Conservation (phyloP, 2,888 invertebrate species). For the Epinotia brunnichana region DNA sequence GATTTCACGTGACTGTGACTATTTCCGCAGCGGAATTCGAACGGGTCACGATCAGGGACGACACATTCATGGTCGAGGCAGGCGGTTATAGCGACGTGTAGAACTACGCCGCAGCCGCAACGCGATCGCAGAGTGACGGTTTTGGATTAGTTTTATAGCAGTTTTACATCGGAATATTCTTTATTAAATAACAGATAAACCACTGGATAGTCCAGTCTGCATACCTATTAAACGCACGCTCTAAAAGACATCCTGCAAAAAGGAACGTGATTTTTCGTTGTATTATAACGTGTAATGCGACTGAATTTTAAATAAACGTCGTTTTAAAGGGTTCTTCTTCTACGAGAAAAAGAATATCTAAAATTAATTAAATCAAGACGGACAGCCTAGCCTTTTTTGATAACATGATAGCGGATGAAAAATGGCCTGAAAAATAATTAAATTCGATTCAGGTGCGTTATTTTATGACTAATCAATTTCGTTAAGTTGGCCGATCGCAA, state of each 20-base stretch:
- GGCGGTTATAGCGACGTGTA: constrained; percentile 18
- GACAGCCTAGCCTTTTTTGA: not conserved
- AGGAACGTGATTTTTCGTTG: not conserved
- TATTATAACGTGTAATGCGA: too few relatives aligned
- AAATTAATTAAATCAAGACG: not conserved
- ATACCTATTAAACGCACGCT: not conserved
- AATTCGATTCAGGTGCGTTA: constrained; percentile 18
- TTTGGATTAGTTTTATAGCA: not conserved
- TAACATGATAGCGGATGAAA: constrained; percentile 5
- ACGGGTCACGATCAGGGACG: constrained; percentile 41
- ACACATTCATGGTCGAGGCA: constrained; percentile 36
- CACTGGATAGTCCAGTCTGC: not conserved
- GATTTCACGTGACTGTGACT: constrained; percentile 14
- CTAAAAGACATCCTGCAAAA: not conserved
- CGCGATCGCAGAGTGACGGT: constrained; percentile 25
- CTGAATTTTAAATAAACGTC: too few relatives aligned
- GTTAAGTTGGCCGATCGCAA: constrained; percentile 22
- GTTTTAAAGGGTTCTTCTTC: not conserved
- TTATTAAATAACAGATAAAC: not conserved
- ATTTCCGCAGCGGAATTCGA: constrained; percentile 29
- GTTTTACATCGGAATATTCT: not conserved
- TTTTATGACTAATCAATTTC: constrained; percentile 37
- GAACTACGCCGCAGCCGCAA: constrained; percentile 8
- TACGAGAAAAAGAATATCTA: not conserved
- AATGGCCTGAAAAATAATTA: constrained; percentile 11